These are phyloP conservation scores for Podarcis cretensis DNA, from an alignment of 2,113 vertebrate genomes.

Conservation along the genomic window DNA sequence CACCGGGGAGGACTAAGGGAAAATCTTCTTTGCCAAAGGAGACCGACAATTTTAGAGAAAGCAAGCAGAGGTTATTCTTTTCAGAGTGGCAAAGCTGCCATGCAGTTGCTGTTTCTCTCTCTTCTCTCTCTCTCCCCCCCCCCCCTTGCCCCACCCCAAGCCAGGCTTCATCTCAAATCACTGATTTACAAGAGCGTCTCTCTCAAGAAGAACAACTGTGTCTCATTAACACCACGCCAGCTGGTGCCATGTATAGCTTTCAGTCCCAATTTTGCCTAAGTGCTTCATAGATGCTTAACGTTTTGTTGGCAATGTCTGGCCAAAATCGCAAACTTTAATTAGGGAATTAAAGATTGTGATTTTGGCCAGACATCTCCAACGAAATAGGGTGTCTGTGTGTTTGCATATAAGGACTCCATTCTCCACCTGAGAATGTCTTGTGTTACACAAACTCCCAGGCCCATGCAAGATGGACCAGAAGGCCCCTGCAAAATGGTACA, in stretches of 20 bases:
- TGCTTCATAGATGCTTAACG: constrained; percentile 21
- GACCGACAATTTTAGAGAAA: constrained; percentile 45
- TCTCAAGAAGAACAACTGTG: constrained; percentile 31
- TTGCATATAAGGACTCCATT: neutral
- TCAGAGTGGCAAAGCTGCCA: neutral
- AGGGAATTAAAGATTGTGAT: constrained; percentile 31
- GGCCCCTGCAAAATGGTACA: neutral
- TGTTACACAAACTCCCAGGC: fast-evolving
- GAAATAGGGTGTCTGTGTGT: too few relatives aligned
- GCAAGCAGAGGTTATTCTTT: constrained; percentile 45
- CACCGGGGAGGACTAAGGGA: constrained; percentile 36
- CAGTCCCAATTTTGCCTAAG: constrained; percentile 33
- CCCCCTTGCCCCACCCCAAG: too few relatives aligned
- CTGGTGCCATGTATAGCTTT: neutral
- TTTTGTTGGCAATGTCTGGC: neutral
- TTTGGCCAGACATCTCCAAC: constrained; percentile 27
- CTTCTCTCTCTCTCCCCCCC: too few relatives aligned
- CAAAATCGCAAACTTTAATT: constrained; percentile 42
- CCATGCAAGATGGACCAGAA: neutral
- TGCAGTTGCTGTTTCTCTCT: constrained; percentile 4
- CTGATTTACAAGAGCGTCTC: constrained; percentile 33
- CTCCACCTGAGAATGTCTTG: neutral
- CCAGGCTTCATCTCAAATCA: constrained; percentile 31
- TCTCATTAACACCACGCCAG: constrained; percentile 47
- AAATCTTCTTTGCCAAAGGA: constrained; percentile 46